These are phyloP conservation scores for Zonitis immaculata DNA, from an alignment of 2,888 invertebrate species.

Conservation along the genomic window DNA sequence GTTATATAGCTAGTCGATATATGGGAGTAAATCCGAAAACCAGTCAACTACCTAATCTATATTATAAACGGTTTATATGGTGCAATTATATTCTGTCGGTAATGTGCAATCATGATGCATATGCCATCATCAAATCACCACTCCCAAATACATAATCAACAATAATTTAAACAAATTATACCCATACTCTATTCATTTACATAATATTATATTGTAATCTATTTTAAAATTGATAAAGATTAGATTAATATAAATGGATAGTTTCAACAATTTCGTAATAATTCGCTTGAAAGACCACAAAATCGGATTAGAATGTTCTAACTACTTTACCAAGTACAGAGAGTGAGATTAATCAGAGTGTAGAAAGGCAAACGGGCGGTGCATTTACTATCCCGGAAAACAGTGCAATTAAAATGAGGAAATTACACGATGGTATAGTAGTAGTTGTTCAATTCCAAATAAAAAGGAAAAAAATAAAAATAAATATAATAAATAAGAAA, in stretches of 20 bases:
- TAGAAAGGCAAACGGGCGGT: conserved; percentile 2
- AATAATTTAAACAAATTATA: too few relatives aligned
- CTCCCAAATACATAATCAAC: too few relatives aligned
- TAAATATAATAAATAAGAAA: too few relatives aligned
- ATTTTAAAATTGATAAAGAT: background rate
- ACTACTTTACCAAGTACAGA: background rate
- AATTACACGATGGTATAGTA: background rate
- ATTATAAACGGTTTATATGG: conserved; percentile 6
- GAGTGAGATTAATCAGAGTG: conserved; percentile 3
- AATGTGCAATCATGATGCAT: conserved; percentile 15
- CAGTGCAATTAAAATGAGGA: conserved; percentile 3
- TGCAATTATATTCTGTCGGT: conserved; percentile 9
- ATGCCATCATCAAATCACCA: background rate
- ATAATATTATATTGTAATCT: background rate
- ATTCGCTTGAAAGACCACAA: conserved; percentile 2
- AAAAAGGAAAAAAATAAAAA: background rate
- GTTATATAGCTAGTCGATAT: conserved; percentile 3
- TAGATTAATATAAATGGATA: conserved; percentile 1
- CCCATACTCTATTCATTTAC: too few relatives aligned
- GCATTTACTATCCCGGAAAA: conserved; percentile 3
- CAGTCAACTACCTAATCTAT: conserved; percentile 8
- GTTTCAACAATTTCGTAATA: conserved; percentile 1
- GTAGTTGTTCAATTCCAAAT: background rate
- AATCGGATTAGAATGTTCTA: conserved; percentile 1
- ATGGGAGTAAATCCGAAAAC: conserved; percentile 6